phyloP scores from a whole-genome alignment of 37 sponge, comb jelly and placozoan genomes.

The Chondrosia reniformis region DNA sequence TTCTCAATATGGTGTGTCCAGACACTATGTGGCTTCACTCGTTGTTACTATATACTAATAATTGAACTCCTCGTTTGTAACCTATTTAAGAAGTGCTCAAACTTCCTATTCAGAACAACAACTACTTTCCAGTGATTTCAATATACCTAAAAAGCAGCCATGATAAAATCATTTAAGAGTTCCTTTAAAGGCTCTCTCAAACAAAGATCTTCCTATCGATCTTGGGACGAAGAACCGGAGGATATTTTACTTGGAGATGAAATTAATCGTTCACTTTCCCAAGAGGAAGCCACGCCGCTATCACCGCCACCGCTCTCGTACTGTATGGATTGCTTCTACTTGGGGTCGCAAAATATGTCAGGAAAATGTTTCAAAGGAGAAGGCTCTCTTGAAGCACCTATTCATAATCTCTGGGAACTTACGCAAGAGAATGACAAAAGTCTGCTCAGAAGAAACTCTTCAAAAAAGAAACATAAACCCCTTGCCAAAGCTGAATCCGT shows the following conservation, averaged over 20 bases:
- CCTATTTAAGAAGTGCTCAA: no score
- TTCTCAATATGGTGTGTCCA: no score
- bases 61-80: no score
- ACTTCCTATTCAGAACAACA: no score
- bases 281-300: background rate
- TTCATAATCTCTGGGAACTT: conserved; percentile 40
- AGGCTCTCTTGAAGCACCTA: conserved; percentile 60
- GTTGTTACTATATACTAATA: no score
- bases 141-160: background rate
- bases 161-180: conserved; percentile 7
- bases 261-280: no score
- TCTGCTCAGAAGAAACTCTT: background rate
- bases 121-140: no score
- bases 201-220: background rate
- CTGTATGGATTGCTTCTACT: conserved; percentile 62
- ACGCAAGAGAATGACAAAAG: conserved; percentile 30
- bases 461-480: background rate
- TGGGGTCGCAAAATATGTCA: conserved; percentile 66
- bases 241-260: background rate
- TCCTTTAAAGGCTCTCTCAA: background rate
- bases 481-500: no score
- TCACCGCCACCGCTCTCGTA: background rate
- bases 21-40: no score
- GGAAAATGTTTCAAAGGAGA: conserved; percentile 46
- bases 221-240: conserved; percentile 2